These are phyloP conservation scores for Cephus sareptanus DNA, from an alignment of 2,888 invertebrate species.

Conservation along the genomic window DNA sequence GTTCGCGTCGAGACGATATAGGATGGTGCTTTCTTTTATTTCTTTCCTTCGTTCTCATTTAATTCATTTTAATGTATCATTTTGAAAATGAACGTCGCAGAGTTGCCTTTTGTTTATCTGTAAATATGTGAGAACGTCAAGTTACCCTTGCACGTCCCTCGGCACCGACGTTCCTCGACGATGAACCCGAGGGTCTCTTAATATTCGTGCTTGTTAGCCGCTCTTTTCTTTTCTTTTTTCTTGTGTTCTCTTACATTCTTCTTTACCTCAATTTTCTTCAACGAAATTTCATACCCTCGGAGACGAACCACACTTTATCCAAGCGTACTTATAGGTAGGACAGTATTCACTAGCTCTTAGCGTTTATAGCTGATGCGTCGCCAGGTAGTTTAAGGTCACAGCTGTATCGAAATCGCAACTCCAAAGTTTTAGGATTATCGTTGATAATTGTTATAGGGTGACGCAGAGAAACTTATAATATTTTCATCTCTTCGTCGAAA, in stretches of 20 bases:
- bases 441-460: slow-evolving; percentile 52
- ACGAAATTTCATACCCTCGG: not conserved
- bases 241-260: not conserved
- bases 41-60: not conserved
- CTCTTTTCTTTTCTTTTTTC: slow-evolving; percentile 21
- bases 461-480: slow-evolving; percentile 34
- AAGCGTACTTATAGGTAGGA: slow-evolving; percentile 63
- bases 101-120: slow-evolving; percentile 40
- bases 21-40: not conserved
- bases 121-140: slow-evolving; percentile 41
- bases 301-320: slow-evolving; percentile 34
- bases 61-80: not conserved
- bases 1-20: not conserved
- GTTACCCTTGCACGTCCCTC: slow-evolving; percentile 38
- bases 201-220: slow-evolving; percentile 41
- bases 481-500: not conserved
- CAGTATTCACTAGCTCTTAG: slow-evolving; percentile 58
- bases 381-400: slow-evolving; percentile 32
- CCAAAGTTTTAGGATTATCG: slow-evolving; percentile 63
- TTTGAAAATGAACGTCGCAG: slow-evolving; percentile 17
- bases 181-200: not conserved
- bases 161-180: not conserved
- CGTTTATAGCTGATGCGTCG: not conserved
- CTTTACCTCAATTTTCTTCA: not conserved
- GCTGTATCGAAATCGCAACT: slow-evolving; percentile 51